phyloP scores from a whole-genome alignment of 2,888 invertebrate genomes.

The Athrips mouffetella region DNA sequence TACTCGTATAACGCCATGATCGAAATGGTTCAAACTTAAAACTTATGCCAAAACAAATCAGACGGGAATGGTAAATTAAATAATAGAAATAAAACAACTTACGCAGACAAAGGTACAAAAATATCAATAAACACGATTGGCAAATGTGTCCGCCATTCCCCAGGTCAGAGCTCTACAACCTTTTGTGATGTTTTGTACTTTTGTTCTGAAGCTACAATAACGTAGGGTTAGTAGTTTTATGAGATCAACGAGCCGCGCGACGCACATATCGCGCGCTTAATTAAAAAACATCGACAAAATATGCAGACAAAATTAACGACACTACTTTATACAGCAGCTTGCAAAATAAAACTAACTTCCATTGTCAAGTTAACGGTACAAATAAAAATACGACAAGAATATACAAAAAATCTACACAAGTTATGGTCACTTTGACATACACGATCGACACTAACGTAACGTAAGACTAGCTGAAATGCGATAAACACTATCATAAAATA shows the following conservation, averaged over 20 bases:
- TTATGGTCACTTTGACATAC: slow-evolving; percentile 59
- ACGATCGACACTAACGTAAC: slow-evolving; percentile 66
- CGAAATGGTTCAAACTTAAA: slow-evolving; percentile 36
- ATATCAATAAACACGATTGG: slow-evolving; percentile 59
- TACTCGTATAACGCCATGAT: slow-evolving; percentile 38
- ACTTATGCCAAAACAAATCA: slow-evolving; percentile 61
- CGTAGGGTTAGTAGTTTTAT: slow-evolving; percentile 73
- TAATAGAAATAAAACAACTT: slow-evolving; percentile 54
- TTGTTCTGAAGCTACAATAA: slow-evolving; percentile 58
- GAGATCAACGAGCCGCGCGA: slow-evolving; percentile 74
- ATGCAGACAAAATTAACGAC: slow-evolving; percentile 67
- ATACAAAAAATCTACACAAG: slow-evolving; percentile 65
- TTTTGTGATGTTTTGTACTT: slow-evolving; percentile 67
- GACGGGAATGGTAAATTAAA: slow-evolving; percentile 65
- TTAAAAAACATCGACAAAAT: slow-evolving; percentile 72
- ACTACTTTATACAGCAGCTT: slow-evolving; percentile 59
- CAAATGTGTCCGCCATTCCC: slow-evolving; percentile 35
- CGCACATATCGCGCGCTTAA: slow-evolving; percentile 61
- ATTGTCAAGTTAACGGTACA: slow-evolving; percentile 51
- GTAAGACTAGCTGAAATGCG: slow-evolving; percentile 78
- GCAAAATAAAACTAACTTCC: slow-evolving; percentile 54
- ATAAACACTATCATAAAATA: slow-evolving; percentile 68
- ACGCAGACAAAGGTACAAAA: slow-evolving; percentile 73
- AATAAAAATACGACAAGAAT: slow-evolving; percentile 64
- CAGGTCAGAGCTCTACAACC: slow-evolving; percentile 30